A percentile compares a stretch with the other conserved stretches of the same genome.
These are phyloP conservation scores for Gila robusta DNA, from an alignment of 2,797 vertebrate genomes.

Conservation along the genomic window DNA sequence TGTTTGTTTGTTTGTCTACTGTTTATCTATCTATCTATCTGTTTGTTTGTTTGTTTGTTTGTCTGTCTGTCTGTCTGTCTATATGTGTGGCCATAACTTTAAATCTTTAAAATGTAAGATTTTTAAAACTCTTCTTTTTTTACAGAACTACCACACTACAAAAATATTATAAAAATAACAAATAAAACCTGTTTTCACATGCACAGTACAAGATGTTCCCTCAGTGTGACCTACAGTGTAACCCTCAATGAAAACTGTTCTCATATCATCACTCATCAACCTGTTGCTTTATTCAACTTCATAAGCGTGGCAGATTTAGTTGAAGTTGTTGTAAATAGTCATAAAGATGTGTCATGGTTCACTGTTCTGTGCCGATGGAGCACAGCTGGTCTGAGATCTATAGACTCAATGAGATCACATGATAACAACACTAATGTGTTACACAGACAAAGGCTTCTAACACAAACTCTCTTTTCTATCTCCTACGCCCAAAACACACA, in stretches of 20 bases:
- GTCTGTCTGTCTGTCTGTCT: not conserved
- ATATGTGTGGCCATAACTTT: not conserved
- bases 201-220: not conserved
- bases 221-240: not conserved
- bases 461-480: conserved; percentile 40
- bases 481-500: conserved; percentile 26
- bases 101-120: not conserved
- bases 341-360: conserved; percentile 19
- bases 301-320: not conserved
- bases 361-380: not conserved
- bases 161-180: not conserved
- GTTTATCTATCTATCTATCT: not conserved
- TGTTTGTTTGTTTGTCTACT: fast-evolving
- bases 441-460: conserved; percentile 46
- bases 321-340: not conserved
- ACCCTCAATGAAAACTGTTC: not conserved
- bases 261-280: not conserved
- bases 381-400: conserved; percentile 7
- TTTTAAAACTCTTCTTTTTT: not conserved
- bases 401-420: not conserved
- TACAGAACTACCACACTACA: not conserved
- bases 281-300: not conserved
- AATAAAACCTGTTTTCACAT: not conserved
- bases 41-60: fast-evolving
- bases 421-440: conserved; percentile 18